Conservation (phyloP, 2,113 vertebrate genomes). For the Plecturocebus donacophilus region DNA sequence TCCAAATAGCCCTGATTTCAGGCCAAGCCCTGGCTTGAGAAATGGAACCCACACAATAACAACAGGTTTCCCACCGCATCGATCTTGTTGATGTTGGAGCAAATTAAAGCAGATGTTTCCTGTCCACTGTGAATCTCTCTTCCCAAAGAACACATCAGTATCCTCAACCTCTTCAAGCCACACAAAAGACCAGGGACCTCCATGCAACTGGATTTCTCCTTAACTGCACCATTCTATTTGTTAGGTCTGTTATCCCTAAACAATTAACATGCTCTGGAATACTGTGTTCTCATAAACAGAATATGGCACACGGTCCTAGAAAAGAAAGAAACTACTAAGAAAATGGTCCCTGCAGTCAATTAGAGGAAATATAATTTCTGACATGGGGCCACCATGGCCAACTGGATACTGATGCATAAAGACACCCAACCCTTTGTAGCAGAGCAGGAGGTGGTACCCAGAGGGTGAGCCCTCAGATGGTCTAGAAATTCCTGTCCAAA, state of each 20-base stretch:
- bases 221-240: neutral
- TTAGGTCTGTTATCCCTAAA: slow-evolving; percentile 36
- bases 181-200: slow-evolving; percentile 36
- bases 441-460: neutral
- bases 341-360: neutral
- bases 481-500: neutral
- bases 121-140: slow-evolving; percentile 74
- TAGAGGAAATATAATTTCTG: neutral
- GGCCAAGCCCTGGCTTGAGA: slow-evolving; percentile 47
- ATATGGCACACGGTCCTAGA: neutral
- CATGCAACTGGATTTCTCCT: slow-evolving; percentile 36
- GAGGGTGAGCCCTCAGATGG: neutral
- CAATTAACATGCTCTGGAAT: neutral
- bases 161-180: slow-evolving; percentile 69
- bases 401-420: neutral
- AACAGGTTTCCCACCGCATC: slow-evolving; percentile 44
- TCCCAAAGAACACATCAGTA: slow-evolving; percentile 50
- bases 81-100: slow-evolving; percentile 83
- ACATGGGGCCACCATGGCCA: neutral
- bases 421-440: neutral
- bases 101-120: slow-evolving; percentile 87
- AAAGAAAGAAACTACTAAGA: slow-evolving; percentile 25
- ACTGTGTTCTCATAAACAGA: slow-evolving; percentile 47
- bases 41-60: slow-evolving; percentile 49
- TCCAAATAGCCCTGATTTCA: slow-evolving; percentile 60